Evolutionary conservation across 2,888 invertebrate genomes (phyloP), one percentile per base, ranked within the genome.

Genomic region (Rutpela maculata): DNA sequence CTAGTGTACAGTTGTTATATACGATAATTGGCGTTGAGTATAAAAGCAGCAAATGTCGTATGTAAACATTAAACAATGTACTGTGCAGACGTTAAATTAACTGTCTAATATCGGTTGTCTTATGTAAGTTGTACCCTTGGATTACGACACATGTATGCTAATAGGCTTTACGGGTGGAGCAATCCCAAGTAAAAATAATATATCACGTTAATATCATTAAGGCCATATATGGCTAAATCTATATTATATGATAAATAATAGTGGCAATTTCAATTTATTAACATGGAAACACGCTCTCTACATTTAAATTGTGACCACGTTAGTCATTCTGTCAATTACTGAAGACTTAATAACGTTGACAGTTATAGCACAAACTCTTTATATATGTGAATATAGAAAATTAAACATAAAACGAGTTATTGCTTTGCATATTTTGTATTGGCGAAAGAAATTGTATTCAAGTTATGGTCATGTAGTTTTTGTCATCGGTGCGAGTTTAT

Each of bases 191-290:
- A 69, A 69, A 69, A 69, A 69, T 38, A 55, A 69, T 26, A 69
- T 59, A 69, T 69, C 69, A 59, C 57, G 59, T 59, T 69, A 35
- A 57, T 69, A 35, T 56, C 55, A 26, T 68, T 69, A 69, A 69
- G 57, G 35, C 69, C 69, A 35, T 57, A 69, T 69, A 69, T 17
- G 59, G 69, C 18, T 31, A 56, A 68, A 31, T 18, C 9, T 31
- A 59, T 35, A 57, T 57, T 19, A 59, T 18, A 35, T 22, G 12
- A n/a, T 31, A 62, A 62, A 62, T 62, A 22, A 62, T 31, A 31
- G 15, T 26, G 35, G 35, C 62, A n/a, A 35, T 35, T 22, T 62
- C 62, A 3, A 62, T 62, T 26, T 35, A 56, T 56, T 69, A n/a
- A 68, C 22, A 56, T 57, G 5, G 31, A 18, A 57, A 59, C 69